Base-by-base conservation (phyloP, 2,797 vertebrate genomes). In the Morelia viridis region DNA sequence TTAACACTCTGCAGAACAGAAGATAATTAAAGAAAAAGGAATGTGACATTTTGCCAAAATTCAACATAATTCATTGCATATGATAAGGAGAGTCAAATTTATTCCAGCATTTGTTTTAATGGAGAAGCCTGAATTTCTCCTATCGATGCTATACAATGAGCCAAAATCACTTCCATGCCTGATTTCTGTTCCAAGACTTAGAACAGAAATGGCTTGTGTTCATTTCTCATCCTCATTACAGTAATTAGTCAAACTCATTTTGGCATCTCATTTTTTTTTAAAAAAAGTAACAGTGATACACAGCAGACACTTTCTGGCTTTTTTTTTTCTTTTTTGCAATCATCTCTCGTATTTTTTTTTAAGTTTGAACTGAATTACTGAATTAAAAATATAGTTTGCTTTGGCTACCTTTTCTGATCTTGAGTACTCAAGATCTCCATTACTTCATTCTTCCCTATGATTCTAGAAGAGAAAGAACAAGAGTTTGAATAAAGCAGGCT, bases 11-110 rank as follows among this genome's bases (percentile, higher is more conserved):
- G 64, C 86, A 92, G 80, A 94, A 94, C 87, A 92, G 71, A 93
- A 94, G 93, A 93, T 94, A 91, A 93, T 93, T 89, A 92, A 93
- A 92, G 71, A 31, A 71, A 90, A 91, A 62, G 89, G 71, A 93
- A 35, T 68, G 35, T 90, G 93, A 88, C 64, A 88, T 92, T 95
- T 91, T 91, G 91, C 85, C 93, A 85, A 76, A 86, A 19, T 53
- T 94, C 80, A 95, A 91, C 60, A 92, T 90, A 93, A 93, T 93
- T 95, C 85, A 56, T 41, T 17, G 0, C 60, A 62, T 58, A 93
- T 80, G 91, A 90, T 28, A 9, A 80, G 90, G 88, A 53, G 61
- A 65, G 17, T 95, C 88, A 91, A 88, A 91, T 94, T 95, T 95
- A 91, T 68, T 92, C 88, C 90, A 26, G 92, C 90, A 90, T 89